Conservation (phyloP, 2,113 vertebrate species). For the Stegastes partitus region DNA sequence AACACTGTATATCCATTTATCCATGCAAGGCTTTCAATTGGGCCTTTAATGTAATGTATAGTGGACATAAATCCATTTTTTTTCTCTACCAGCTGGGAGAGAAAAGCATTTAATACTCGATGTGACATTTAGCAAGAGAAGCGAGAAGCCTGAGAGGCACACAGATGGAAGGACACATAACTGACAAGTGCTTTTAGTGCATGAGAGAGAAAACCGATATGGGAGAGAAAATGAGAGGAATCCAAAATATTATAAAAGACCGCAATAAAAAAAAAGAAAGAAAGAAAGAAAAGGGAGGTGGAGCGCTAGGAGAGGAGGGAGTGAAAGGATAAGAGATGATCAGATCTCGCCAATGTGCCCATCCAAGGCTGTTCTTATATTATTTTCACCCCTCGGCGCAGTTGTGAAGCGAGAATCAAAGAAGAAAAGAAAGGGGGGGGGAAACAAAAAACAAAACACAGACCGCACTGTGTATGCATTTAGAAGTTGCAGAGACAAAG, state of each 20-base stretch:
- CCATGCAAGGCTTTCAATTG: constrained; percentile 46
- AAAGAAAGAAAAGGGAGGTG: constrained; percentile 6
- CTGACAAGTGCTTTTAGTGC: constrained; percentile 49
- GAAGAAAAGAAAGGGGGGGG: constrained; percentile 13
- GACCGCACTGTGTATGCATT: constrained; percentile 6
- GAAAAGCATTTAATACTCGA: constrained; percentile 52
- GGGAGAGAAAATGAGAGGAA: constrained; percentile 11
- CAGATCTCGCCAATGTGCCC: constrained; percentile 10
- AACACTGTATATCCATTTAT: constrained; percentile 48
- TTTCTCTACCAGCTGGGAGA: constrained; percentile 41
- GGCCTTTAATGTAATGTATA: constrained; percentile 67
- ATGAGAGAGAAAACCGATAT: constrained; percentile 27
- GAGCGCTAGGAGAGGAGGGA: constrained; percentile 3
- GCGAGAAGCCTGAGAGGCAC: constrained; percentile 50
- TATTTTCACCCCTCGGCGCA: constrained; percentile 1
- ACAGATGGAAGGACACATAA: constrained; percentile 55
- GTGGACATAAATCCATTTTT: constrained; percentile 68
- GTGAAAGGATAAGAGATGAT: constrained; percentile 7
- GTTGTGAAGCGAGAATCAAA: constrained; percentile 4
- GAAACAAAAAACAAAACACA: constrained; percentile 15
- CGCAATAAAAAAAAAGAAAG: constrained; percentile 22
- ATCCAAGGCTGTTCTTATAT: constrained; percentile 21
- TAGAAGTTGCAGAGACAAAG: constrained; percentile 8
- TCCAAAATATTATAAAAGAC: constrained; percentile 12
- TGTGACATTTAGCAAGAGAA: constrained; percentile 72